A percentile compares a stretch with the other conserved stretches of the same genome.
Evolutionary conservation across 92 coral and sea anemone species (phyloP).

Genomic region (Montipora capitata): DNA sequence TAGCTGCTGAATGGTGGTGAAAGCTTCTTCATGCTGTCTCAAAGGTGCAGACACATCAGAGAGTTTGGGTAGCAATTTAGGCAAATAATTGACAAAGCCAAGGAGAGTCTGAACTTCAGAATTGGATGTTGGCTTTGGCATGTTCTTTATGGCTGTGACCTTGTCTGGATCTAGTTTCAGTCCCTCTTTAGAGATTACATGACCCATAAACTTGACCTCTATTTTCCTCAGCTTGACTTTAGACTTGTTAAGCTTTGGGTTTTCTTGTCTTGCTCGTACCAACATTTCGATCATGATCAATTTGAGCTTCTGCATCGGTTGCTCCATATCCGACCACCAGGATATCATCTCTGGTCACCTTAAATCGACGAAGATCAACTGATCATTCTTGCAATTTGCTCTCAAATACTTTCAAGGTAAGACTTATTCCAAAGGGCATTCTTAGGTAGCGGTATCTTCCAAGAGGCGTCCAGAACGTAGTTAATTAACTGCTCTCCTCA

Average conservation of each 20-base stretch:
- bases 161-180: no score
- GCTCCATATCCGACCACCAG: slow-evolving; percentile 59
- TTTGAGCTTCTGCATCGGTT: slow-evolving; percentile 18
- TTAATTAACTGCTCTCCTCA: slow-evolving; percentile 34
- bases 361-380: slow-evolving; percentile 38
- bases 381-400: slow-evolving; percentile 47
- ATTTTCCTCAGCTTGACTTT: slow-evolving; percentile 36
- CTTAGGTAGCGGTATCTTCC: slow-evolving; percentile 45
- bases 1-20: slow-evolving; percentile 35
- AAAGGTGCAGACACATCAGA: slow-evolving; percentile 69
- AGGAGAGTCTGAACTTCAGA: slow-evolving; percentile 48
- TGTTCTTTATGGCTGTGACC: slow-evolving; percentile 33
- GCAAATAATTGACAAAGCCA: slow-evolving; percentile 59
- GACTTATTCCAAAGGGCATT: slow-evolving; percentile 65
- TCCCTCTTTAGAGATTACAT: slow-evolving; percentile 26
- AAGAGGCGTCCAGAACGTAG: slow-evolving; percentile 67
- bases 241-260: no score
- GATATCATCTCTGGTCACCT: slow-evolving; percentile 45
- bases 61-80: slow-evolving; percentile 62
- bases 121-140: slow-evolving; percentile 41
- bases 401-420: slow-evolving; percentile 67
- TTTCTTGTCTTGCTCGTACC: no score
- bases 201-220: no score
- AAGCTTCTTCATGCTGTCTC: slow-evolving; percentile 73
- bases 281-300: slow-evolving; percentile 31